Evolutionary conservation across 2,888 invertebrate species (phyloP), one percentile per base, ranked within the genome.

Genomic region (Tenthredo amoena): DNA sequence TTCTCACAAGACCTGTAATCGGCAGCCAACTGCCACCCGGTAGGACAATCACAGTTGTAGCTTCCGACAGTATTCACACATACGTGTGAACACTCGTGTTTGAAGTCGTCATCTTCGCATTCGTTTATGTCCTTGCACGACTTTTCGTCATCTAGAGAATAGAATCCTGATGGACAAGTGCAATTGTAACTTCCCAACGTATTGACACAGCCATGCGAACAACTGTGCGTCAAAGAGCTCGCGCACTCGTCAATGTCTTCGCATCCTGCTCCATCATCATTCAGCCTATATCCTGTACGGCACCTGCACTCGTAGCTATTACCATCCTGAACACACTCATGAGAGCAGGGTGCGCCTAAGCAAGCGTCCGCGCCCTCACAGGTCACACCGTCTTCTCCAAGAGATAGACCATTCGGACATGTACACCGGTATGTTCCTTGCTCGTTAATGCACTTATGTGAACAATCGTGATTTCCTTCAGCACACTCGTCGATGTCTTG

Each of bases 51-150:
- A 89, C 96, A 96, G 37, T 92, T 91, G 90, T 94, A 96, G 12
- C 95, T 95, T 40, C 96, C 96, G 47, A 93, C 90, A 1, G 94
- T 94, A 90, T 96, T 96, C 79, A 95, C 93, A 90, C 96, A 96
- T 40, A 92, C 90, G 84, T 94, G 94, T 4, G 94, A 93, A 86
- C 94, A 94, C 9, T 65, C 65, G 34, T 74, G 85, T 62, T 81
- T 31, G 6, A 82, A 84, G 50, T 79, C 85, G 12, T 82, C 81
- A 84, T 55, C 83, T 21, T 83, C 82, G 85, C 88, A 88, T 74
- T 88, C 88, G 86, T 88, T 85, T 31, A 87, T 85, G 37, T 88
- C 90, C 87, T 89, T 89, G 90, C 92, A 90, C 84, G 91, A 88
- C 86, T 92, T 91, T 76, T 92, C 92, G 87, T 94, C 94, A 15